Evolutionary conservation across 2,113 vertebrate species (phyloP), one percentile per base, ranked within the genome.

Genomic region (Coryphaenoides rupestris): DNA sequence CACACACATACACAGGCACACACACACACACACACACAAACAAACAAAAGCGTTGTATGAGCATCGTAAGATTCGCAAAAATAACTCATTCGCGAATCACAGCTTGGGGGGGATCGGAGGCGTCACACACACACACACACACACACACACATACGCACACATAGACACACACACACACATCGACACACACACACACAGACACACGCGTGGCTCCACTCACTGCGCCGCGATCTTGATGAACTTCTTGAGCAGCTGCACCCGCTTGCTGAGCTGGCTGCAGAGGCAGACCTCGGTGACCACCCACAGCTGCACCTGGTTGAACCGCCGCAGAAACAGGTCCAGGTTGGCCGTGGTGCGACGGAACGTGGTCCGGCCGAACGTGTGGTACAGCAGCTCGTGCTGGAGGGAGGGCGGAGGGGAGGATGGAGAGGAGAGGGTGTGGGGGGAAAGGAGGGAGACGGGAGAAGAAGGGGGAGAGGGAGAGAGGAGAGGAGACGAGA

Each of bases 301-400:
- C 96, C 96, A 99, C 83, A 98, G 94, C 89, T 98, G 95, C 70
- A 99, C 93, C 91, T 99, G 95, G 84, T 99, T 99, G 89, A 99
- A 99, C 84, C 96, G 90, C 78, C 92, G 91, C 86, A 99, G 90
- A 84, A 99, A 98, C 74, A 99, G 87, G 75, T 98, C 95, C 89
- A 99, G 85, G 81, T 99, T 99, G 67, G 95, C 95, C 1, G 95
- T 98, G 69, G 93, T 96, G 84, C 94, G 95, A 80, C 93, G 92
- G 85, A 98, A 99, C 83, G 91, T 93, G 78, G 98, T 95, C 46
- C 94, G 93, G 79, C 96, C 95, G 73, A 99, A 99, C 16, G 95
- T 98, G 86, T 98, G 93, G 81, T 96, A 98, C 78, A 98, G 90
- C 73, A 99, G 75, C 90, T 99, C 96, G 73, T 96, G 90, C 96